Base-by-base conservation (phyloP, 2,888 invertebrate genomes). In the Leptinotarsa tumamoca region DNA sequence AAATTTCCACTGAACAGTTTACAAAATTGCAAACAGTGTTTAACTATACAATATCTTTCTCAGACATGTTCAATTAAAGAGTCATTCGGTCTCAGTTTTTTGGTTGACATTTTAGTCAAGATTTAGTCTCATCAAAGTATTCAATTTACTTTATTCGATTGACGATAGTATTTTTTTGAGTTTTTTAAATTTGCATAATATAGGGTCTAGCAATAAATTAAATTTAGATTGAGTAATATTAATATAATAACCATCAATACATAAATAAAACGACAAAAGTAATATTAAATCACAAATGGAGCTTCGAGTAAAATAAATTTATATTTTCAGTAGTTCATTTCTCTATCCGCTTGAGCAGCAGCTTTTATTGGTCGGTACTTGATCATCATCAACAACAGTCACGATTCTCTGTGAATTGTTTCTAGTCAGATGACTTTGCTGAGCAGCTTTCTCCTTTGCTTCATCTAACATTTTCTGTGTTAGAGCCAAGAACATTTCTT, bases 401-500 rank as follows among this genome's bases (percentile, higher is more conserved):
- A 88, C 87, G 78, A 87, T 88, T 71, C 85, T 82, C 73, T 86
- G 86, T 1, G 88, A 88, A 81, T 86, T 87, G 69, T 85, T 86
- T 71, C 88, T 80, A 15, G 85, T 84, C 52, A 87, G 77, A 3
- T 84, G 81, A 56, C 82, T 82, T 56, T 80, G 84, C 72, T 85
- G 83, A 2, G 81, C 81, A 74, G 86, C 86, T 77, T 87, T 86
- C 76, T 87, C 86, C 66, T 84, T 84, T 51, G 83, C 84, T 76
- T 84, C 85, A 72, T 87, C 86, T 73, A 95, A 91, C 94, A 96
- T 95, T 83, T 93, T 92, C 85, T 92, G 92, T 54, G 96, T 95
- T 76, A 98, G 89, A 80, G 95, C 94, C 68, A 97, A 88, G 87
- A 98, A 98, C 86, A 98, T 90, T 78, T 98, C 97, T 86, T 97